Conservation (phyloP, 2,797 vertebrate species). For the Sebastes matsubarae region DNA sequence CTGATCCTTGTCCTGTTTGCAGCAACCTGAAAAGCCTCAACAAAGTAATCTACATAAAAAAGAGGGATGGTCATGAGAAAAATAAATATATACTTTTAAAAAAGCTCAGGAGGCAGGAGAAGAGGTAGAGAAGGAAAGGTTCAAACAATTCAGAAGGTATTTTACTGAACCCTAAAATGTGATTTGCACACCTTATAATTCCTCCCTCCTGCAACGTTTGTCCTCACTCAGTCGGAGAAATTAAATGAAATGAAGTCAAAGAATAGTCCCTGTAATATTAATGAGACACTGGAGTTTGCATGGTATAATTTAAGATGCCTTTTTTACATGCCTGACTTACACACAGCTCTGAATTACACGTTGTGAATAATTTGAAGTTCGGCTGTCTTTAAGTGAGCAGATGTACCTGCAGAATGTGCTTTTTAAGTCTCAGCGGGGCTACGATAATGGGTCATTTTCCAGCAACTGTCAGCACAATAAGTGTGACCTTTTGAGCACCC, state of each 20-base stretch:
- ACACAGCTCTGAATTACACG: slow-evolving; percentile 63
- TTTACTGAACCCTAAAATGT: slow-evolving; percentile 81
- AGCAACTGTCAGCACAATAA: not conserved
- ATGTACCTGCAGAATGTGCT: slow-evolving; percentile 16
- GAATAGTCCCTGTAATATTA: slow-evolving; percentile 82
- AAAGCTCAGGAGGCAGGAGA: not conserved
- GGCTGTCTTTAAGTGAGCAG: slow-evolving; percentile 24
- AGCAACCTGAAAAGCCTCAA: not conserved
- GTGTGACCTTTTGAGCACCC: slow-evolving; percentile 6
- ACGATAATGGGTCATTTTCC: not conserved
- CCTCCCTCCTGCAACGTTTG: slow-evolving; percentile 75
- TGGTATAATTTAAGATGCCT: slow-evolving; percentile 77
- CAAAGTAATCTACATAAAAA: not conserved
- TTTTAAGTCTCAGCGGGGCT: slow-evolving; percentile 1
- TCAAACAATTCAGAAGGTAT: slow-evolving; percentile 65
- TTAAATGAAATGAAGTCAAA: slow-evolving; percentile 83
- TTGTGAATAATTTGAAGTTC: slow-evolving; percentile 61
- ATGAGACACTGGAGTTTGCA: slow-evolving; percentile 77
- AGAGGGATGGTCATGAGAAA: not conserved
- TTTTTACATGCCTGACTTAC: slow-evolving; percentile 74
- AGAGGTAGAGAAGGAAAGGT: slow-evolving; percentile 45
- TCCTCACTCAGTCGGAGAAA: slow-evolving; percentile 77
- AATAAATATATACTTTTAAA: not conserved
- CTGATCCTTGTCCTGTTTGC: not conserved
- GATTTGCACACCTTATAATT: slow-evolving; percentile 83